Conservation (phyloP, 2,113 vertebrate species). For the Labeo catla region DNA sequence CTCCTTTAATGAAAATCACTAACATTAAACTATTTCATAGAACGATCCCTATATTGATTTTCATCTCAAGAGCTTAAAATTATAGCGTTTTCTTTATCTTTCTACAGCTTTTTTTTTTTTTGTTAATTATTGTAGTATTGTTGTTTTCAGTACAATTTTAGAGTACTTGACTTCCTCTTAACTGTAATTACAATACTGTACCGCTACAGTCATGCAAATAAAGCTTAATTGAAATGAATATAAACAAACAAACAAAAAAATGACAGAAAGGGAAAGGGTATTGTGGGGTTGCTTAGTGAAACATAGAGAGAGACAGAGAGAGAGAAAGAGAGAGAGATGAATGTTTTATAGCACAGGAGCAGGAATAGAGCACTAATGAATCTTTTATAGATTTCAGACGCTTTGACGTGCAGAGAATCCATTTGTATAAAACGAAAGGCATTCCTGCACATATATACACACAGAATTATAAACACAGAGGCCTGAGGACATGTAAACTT, state of each 20-base stretch:
- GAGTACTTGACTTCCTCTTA: background rate
- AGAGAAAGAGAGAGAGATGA: conserved; percentile 61
- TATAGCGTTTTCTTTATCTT: no score
- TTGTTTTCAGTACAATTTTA: background rate
- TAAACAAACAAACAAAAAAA: conserved; percentile 45
- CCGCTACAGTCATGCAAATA: background rate
- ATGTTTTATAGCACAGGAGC: conserved; percentile 76
- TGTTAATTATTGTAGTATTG: background rate
- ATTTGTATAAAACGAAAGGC: conserved; percentile 71
- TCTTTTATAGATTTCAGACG: conserved; percentile 89
- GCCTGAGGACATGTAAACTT: background rate
- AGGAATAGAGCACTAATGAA: conserved; percentile 82
- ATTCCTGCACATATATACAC: conserved; percentile 13
- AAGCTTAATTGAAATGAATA: conserved; percentile 48
- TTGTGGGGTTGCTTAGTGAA: conserved; percentile 7
- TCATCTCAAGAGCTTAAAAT: no score
- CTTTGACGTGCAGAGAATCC: conserved; percentile 86
- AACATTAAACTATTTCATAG: no score
- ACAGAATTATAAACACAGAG: conserved; percentile 37
- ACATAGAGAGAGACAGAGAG: conserved; percentile 18
- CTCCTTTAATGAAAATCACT: no score
- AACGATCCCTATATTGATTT: no score
- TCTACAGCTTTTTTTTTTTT: no score
- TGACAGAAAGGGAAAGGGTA: conserved; percentile 41
- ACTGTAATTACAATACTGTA: background rate